A percentile compares a stretch with the other conserved stretches of the same genome.
phyloP scores from a whole-genome alignment of 2,888 invertebrate genomes.

The Amblyjoppa proteus region DNA sequence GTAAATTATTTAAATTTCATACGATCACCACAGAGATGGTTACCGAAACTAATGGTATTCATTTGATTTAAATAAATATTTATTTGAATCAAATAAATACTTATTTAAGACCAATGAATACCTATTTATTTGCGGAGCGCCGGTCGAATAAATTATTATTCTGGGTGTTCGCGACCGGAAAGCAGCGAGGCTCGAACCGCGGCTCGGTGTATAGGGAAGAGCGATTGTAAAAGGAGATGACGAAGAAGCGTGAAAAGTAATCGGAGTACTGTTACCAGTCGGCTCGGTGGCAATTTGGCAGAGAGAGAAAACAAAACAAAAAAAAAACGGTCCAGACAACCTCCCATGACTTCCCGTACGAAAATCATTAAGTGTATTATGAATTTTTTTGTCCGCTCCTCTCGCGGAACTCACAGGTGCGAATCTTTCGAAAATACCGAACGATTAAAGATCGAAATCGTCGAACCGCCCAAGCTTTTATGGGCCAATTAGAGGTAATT shows the following conservation, averaged over 20 bases:
- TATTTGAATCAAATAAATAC: too few species aligned
- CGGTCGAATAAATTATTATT: too few species aligned
- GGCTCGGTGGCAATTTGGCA: conserved; percentile 50
- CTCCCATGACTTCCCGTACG: conserved; percentile 28
- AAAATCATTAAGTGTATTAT: conserved; percentile 50
- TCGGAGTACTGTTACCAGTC: conserved; percentile 58
- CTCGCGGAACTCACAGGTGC: conserved; percentile 44
- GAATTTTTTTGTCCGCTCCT: conserved; percentile 2
- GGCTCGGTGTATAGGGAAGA: neutral
- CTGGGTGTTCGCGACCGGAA: too few species aligned
- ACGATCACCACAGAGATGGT: too few species aligned
- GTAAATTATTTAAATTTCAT: too few species aligned
- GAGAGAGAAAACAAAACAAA: conserved; percentile 21
- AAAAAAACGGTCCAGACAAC: neutral
- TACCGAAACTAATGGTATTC: too few species aligned
- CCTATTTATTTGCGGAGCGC: too few species aligned
- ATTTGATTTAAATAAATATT: neutral
- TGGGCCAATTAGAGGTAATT: conserved; percentile 67
- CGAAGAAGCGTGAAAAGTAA: conserved; percentile 45
- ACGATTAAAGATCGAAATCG: conserved; percentile 59
- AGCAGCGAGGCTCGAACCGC: neutral
- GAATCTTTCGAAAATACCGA: conserved; percentile 56
- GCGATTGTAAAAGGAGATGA: neutral
- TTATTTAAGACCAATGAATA: too few species aligned
- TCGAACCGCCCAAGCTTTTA: conserved; percentile 61